These are phyloP conservation scores for Hippotragus niger DNA, from an alignment of 2,113 vertebrate genomes.

Conservation along the genomic window DNA sequence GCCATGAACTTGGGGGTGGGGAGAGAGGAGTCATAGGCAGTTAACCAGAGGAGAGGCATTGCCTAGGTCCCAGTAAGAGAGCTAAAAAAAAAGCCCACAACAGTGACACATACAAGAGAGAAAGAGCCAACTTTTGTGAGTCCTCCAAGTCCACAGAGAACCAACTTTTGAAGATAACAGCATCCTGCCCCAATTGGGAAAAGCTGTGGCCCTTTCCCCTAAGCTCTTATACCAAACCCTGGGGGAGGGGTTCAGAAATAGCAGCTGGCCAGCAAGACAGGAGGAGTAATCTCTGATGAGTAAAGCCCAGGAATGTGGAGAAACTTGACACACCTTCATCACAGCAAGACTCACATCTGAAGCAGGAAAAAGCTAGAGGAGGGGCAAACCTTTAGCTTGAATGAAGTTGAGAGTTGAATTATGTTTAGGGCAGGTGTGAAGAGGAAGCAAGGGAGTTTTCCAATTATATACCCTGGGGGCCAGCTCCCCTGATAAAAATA, in stretches of 20 bases:
- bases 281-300: background rate
- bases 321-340: background rate
- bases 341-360: background rate
- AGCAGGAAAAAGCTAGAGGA: background rate
- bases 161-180: background rate
- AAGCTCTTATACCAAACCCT: background rate
- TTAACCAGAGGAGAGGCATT: background rate
- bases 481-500: background rate
- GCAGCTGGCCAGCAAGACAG: background rate
- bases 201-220: background rate
- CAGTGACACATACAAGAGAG: background rate
- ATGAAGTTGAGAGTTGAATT: background rate
- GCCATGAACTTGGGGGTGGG: background rate
- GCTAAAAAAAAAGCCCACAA: background rate
- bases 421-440: background rate
- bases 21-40: background rate
- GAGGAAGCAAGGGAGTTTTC: background rate
- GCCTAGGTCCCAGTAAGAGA: background rate
- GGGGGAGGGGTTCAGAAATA: background rate
- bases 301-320: background rate
- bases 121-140: conserved; percentile 2
- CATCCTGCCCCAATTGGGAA: background rate
- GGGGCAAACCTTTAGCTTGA: background rate
- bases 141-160: background rate
- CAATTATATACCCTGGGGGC: background rate